These are phyloP conservation scores for Yponomeuta evonymella DNA, from an alignment of 2,888 invertebrate species.

Conservation along the genomic window DNA sequence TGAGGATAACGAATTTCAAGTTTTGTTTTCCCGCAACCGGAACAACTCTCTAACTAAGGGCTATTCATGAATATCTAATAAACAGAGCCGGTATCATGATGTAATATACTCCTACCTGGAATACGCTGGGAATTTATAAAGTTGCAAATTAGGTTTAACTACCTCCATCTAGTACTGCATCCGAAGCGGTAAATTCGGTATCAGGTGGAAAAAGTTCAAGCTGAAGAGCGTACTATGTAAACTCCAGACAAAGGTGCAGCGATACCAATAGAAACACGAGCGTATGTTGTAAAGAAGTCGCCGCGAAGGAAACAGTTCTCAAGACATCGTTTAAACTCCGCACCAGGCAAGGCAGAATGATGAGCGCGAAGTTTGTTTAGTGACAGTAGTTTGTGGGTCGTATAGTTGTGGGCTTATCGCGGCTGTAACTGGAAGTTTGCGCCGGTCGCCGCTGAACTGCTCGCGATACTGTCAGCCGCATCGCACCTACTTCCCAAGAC, in stretches of 20 bases:
- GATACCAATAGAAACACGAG: conserved; percentile 5
- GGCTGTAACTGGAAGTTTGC: conserved; percentile 36
- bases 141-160: not conserved
- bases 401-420: conserved; percentile 37
- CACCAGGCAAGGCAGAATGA: conserved; percentile 27
- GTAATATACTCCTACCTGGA: not conserved
- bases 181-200: not conserved
- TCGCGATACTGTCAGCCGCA: conserved; percentile 39
- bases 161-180: not conserved
- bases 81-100: not conserved
- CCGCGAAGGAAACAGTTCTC: conserved; percentile 14
- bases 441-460: conserved; percentile 26
- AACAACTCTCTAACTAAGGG: conserved; percentile 12
- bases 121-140: not conserved
- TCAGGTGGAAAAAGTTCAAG: not conserved
- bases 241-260: not conserved
- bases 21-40: conserved; percentile 10
- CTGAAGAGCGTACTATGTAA: not conserved
- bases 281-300: conserved; percentile 1
- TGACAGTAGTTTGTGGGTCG: conserved; percentile 37
- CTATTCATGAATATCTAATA: conserved; percentile 11
- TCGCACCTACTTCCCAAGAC: conserved; percentile 49
- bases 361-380: conserved; percentile 32
- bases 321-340: conserved; percentile 15
- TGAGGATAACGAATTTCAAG: conserved; percentile 14